Percentiles rank a stretch among this genome's conserved stretches.
phyloP scores from a whole-genome alignment of 2,888 invertebrate species.

The Syrista parreyssii region DNA sequence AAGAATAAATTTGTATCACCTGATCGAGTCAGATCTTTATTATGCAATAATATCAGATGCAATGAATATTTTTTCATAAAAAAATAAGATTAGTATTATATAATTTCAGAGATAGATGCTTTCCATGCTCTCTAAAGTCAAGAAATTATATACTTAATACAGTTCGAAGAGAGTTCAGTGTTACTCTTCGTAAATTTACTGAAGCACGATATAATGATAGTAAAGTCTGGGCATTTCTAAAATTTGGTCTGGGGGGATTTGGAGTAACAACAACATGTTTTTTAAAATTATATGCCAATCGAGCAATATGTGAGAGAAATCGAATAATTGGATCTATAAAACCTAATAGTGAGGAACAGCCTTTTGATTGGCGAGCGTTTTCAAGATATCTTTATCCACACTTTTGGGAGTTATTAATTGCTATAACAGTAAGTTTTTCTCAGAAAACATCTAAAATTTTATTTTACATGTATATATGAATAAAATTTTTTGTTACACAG shows the following conservation, averaged over 20 bases:
- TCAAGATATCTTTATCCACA: slow-evolving; percentile 81
- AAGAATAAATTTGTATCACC: too few relatives aligned
- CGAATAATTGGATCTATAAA: slow-evolving; percentile 19
- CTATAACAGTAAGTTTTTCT: slow-evolving; percentile 77
- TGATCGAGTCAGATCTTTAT: too few relatives aligned
- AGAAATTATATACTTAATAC: slow-evolving; percentile 28
- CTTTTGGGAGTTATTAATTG: slow-evolving; percentile 79
- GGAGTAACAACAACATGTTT: slow-evolving; percentile 32
- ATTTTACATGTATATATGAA: neutral
- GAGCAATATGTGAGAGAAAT: slow-evolving; percentile 26
- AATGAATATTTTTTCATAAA: neutral
- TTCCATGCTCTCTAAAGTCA: slow-evolving; percentile 24
- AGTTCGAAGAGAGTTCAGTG: slow-evolving; percentile 20
- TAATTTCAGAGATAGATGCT: slow-evolving; percentile 30
- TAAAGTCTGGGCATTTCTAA: slow-evolving; percentile 12
- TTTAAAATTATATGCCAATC: slow-evolving; percentile 26
- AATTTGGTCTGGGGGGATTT: slow-evolving; percentile 35
- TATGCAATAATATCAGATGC: too few relatives aligned
- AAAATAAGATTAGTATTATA: neutral
- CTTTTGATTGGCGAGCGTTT: slow-evolving; percentile 83
- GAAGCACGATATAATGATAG: neutral
- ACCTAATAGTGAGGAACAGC: slow-evolving; percentile 16
- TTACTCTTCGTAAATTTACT: neutral
- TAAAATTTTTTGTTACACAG: slow-evolving; percentile 68
- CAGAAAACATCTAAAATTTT: neutral